phyloP scores from a whole-genome alignment of 2,113 vertebrate genomes.

The Grammomys surdaster region DNA sequence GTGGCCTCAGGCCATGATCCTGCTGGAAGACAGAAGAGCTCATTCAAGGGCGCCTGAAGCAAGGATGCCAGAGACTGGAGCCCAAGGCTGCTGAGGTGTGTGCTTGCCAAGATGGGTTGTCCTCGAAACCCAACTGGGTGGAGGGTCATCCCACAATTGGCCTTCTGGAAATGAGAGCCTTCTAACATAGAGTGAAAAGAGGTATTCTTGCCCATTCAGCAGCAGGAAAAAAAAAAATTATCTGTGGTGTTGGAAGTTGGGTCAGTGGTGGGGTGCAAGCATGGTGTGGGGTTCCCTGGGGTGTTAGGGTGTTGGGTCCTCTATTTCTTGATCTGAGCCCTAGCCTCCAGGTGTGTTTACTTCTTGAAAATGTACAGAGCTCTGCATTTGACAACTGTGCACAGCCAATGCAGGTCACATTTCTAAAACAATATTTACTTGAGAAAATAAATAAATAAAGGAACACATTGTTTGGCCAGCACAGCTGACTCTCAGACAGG shows the following conservation, averaged over 20 bases:
- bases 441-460: not conserved
- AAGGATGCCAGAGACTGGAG: not conserved
- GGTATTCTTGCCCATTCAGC: not conserved
- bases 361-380: not conserved
- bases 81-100: not conserved
- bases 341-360: not conserved
- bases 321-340: not conserved
- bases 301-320: not conserved
- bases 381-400: not conserved
- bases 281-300: rapidly evolving
- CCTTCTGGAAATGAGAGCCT: not conserved
- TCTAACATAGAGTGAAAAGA: not conserved
- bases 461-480: not conserved
- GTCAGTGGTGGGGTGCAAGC: not conserved
- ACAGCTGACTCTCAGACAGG: not conserved
- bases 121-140: not conserved
- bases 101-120: not conserved
- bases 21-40: conserved; percentile 62
- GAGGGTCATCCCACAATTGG: conserved; percentile 41
- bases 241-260: not conserved
- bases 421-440: conserved; percentile 3
- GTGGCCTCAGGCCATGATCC: conserved; percentile 59
- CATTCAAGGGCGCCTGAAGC: conserved; percentile 46
- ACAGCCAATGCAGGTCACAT: not conserved
- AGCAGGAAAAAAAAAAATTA: not conserved